phyloP scores from a whole-genome alignment of 92 coral and sea anemone genomes.

The Palythoa heliodiscus region DNA sequence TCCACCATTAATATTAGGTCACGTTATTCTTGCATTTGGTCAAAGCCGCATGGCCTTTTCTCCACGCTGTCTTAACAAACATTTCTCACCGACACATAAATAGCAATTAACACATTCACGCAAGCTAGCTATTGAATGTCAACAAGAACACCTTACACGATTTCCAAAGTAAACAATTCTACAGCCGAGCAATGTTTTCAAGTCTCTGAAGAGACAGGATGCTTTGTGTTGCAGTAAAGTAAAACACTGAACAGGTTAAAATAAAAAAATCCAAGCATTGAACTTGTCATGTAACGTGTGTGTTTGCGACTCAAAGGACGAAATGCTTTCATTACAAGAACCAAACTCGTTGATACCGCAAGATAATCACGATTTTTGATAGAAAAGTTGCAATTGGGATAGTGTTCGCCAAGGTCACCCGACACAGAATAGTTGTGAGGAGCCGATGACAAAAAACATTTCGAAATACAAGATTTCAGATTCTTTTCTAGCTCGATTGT shows the following conservation, averaged over 20 bases:
- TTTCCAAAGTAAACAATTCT: slow-evolving; percentile 40
- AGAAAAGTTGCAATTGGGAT: not conserved
- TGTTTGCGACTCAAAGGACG: not conserved
- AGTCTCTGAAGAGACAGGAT: slow-evolving; percentile 18
- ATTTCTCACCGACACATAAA: slow-evolving; percentile 46
- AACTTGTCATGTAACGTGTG: not conserved
- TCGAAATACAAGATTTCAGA: not conserved
- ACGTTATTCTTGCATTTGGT: not conserved
- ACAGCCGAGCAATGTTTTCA: slow-evolving; percentile 11
- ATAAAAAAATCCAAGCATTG: not conserved
- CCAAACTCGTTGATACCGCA: not conserved
- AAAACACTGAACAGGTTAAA: not conserved
- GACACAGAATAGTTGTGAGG: not conserved
- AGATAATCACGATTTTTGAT: not conserved
- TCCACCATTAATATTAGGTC: not conserved
- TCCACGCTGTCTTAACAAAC: slow-evolving; percentile 45
- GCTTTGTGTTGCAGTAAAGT: slow-evolving; percentile 14
- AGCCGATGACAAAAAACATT: not conserved
- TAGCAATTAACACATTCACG: slow-evolving; percentile 41
- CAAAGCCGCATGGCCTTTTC: slow-evolving; percentile 31
- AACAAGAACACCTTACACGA: slow-evolving; percentile 33
- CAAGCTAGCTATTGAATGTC: slow-evolving; percentile 35
- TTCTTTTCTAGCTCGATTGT: no score
- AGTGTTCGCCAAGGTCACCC: not conserved
- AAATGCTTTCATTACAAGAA: not conserved